A percentile compares a stretch with the other conserved stretches of the same genome.
phyloP scores from a whole-genome alignment of 2,888 invertebrate genomes.

The Linyphia triangularis region DNA sequence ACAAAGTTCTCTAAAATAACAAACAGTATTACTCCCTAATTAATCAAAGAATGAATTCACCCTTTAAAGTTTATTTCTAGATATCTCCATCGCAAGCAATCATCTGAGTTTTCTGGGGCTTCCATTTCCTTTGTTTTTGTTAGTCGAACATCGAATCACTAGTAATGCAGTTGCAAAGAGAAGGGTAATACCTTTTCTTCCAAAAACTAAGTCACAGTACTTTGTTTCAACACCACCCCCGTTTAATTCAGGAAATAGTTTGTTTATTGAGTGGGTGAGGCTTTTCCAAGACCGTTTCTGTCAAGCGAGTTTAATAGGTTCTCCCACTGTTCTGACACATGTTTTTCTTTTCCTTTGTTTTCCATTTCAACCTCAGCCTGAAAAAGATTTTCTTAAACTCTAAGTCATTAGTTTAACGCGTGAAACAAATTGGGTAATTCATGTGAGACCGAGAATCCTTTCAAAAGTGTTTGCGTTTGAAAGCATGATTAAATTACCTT shows the following conservation, averaged over 20 bases:
- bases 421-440: background rate
- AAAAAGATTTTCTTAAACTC: background rate
- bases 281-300: slow-evolving; percentile 44
- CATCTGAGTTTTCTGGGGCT: background rate
- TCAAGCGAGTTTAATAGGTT: slow-evolving; percentile 49
- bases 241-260: slow-evolving; percentile 51
- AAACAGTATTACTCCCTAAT: background rate
- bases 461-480: background rate
- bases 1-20: too few relatives aligned
- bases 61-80: background rate
- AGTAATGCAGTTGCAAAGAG: background rate
- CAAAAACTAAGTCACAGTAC: background rate
- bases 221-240: slow-evolving; percentile 28
- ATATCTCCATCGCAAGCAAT: background rate
- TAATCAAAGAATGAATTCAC: background rate
- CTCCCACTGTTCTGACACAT: slow-evolving; percentile 26
- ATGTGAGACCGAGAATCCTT: background rate
- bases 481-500: background rate
- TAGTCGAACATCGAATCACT: background rate
- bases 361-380: background rate
- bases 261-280: slow-evolving; percentile 56
- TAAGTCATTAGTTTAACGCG: background rate
- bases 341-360: slow-evolving; percentile 49
- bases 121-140: background rate
- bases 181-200: background rate